Evolutionary conservation across 2,797 vertebrate genomes (phyloP).

Genomic region (Sorex maritimensis): DNA sequence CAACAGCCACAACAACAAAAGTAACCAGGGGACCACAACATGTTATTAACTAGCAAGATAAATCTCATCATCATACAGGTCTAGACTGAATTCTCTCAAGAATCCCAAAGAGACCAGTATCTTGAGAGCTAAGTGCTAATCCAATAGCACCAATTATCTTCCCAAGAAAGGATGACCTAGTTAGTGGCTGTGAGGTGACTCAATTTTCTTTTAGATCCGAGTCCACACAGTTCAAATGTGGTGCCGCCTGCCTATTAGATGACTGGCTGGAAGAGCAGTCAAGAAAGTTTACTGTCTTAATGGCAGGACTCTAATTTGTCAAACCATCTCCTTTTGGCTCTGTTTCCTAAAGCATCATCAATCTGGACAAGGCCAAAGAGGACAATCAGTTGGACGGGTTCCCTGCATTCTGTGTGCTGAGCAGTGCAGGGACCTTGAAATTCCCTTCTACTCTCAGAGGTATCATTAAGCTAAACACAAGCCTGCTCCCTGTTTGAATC

Average conservation of each 20-base stretch:
- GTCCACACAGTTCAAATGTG: constrained; percentile 47
- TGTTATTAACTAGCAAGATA: constrained; percentile 19
- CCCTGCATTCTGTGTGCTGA: background rate
- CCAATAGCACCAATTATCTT: background rate
- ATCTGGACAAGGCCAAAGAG: background rate
- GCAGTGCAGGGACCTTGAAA: background rate
- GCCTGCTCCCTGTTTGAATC: background rate
- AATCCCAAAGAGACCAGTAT: background rate
- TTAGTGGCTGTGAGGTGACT: background rate
- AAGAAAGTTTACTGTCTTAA: background rate
- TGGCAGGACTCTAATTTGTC: constrained; percentile 30
- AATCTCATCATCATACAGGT: background rate
- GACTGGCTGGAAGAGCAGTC: constrained; percentile 1
- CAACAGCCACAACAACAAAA: background rate
- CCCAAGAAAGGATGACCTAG: background rate
- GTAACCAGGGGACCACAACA: background rate
- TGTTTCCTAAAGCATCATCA: constrained; percentile 1
- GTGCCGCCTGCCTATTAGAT: constrained; percentile 25
- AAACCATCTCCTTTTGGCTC: background rate
- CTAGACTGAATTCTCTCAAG: background rate
- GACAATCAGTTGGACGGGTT: background rate
- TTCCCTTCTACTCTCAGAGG: background rate
- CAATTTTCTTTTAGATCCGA: constrained; percentile 49
- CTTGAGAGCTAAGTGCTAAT: constrained; percentile 33
- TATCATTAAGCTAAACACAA: background rate